These are phyloP conservation scores for Rallus crepitans DNA, from an alignment of 2,797 vertebrate genomes.

Conservation along the genomic window DNA sequence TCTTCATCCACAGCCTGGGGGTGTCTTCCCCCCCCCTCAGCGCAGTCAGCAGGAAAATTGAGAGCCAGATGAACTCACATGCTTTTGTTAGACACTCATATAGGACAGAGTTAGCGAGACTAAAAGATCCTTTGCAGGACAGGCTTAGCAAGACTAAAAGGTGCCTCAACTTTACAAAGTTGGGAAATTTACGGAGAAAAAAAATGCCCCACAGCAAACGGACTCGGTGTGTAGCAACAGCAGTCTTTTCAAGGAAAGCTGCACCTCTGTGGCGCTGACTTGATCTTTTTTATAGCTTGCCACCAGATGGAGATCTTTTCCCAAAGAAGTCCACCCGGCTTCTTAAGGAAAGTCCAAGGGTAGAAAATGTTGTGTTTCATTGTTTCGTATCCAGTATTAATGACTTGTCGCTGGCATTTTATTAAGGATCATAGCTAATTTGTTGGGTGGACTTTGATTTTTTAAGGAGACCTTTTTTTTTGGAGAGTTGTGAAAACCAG, in stretches of 20 bases:
- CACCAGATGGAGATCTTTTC: conserved; percentile 76
- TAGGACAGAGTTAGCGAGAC: background rate
- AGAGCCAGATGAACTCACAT: background rate
- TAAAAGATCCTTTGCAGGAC: background rate
- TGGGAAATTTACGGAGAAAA: background rate
- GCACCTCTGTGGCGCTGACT: background rate
- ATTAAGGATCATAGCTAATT: background rate
- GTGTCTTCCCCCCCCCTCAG: background rate
- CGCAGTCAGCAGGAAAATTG: rapidly evolving
- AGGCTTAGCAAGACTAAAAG: background rate
- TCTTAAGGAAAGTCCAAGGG: background rate
- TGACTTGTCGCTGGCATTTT: background rate
- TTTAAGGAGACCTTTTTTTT: background rate
- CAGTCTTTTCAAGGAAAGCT: background rate
- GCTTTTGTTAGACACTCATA: background rate
- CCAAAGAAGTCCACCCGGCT: conserved; percentile 1
- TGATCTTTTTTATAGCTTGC: background rate
- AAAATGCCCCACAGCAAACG: background rate
- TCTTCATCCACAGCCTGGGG: rapidly evolving
- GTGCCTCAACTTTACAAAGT: background rate
- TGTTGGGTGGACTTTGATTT: rapidly evolving
- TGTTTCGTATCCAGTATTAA: background rate
- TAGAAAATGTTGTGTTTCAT: background rate
- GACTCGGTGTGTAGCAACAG: background rate
- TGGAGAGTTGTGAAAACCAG: background rate